Conservation (phyloP, 1,140 invertebrate genomes). For the Conus ventricosus region DNA sequence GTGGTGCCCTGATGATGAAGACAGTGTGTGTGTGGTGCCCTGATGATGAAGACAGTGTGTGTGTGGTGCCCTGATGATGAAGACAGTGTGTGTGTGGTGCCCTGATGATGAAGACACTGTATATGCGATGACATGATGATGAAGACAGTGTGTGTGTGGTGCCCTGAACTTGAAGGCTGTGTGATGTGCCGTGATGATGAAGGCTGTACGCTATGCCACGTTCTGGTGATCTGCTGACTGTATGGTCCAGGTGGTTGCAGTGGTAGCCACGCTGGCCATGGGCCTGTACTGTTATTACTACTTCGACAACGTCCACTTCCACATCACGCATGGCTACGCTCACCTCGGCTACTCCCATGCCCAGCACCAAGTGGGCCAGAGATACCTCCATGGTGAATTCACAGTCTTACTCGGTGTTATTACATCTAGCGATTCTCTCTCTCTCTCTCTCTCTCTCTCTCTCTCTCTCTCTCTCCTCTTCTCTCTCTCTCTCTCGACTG, state of each 20-base stretch:
- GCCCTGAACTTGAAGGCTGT: neutral
- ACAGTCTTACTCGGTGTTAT: too few relatives aligned
- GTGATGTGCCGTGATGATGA: neutral
- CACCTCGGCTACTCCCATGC: slow-evolving; percentile 77
- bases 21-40: too few relatives aligned
- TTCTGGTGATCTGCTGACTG: slow-evolving; percentile 23
- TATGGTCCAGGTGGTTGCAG: slow-evolving; percentile 63
- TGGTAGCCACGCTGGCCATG: slow-evolving; percentile 64
- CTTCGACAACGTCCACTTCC: slow-evolving; percentile 78
- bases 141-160: neutral
- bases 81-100: too few relatives aligned
- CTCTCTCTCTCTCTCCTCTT: too few relatives aligned
- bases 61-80: too few relatives aligned
- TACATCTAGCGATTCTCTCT: too few relatives aligned
- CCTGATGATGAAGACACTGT: too few relatives aligned
- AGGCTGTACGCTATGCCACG: neutral
- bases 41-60: too few relatives aligned
- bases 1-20: too few relatives aligned
- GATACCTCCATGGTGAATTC: slow-evolving; percentile 76
- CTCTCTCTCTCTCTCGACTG: too few relatives aligned
- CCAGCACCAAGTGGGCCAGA: slow-evolving; percentile 78
- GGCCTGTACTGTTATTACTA: slow-evolving; percentile 76
- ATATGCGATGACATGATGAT: too few relatives aligned
- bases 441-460: too few relatives aligned
- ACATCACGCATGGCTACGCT: slow-evolving; percentile 77